Conservation (phyloP, 1,140 invertebrate species). For the Dendroctonus ponderosae region DNA sequence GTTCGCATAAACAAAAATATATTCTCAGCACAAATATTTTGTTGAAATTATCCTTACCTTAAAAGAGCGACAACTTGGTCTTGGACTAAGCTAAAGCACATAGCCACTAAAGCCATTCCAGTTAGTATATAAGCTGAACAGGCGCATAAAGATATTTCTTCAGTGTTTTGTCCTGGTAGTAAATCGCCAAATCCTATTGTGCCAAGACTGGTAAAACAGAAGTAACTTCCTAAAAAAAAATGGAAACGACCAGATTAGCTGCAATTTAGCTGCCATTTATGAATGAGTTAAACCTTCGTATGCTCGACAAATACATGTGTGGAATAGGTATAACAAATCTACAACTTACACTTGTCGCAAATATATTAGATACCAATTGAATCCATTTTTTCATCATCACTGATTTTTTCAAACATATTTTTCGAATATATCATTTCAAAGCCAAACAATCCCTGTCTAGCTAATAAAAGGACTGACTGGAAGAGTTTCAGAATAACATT, state of each 20-base stretch:
- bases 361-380: no score
- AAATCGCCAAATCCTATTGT: conserved; percentile 76
- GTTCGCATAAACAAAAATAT: no score
- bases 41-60: conserved; percentile 16
- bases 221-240: conserved; percentile 57
- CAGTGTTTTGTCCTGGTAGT: conserved; percentile 67
- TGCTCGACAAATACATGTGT: no score
- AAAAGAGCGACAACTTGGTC: conserved; percentile 76
- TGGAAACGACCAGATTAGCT: neutral
- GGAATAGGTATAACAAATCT: no score
- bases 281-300: neutral
- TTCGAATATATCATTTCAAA: no score
- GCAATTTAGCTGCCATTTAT: neutral
- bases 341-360: no score
- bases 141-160: conserved; percentile 75
- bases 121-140: conserved; percentile 87
- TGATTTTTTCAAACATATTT: no score
- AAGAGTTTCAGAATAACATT: no score
- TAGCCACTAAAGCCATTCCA: conserved; percentile 92
- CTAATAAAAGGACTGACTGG: no score
- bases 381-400: no score
- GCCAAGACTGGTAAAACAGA: conserved; percentile 82
- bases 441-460: no score
- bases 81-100: conserved; percentile 95
- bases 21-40: neutral